Percentiles rank a stretch among this genome's conserved stretches.
phyloP scores from a whole-genome alignment of 2,888 invertebrate genomes.

The Campoletis raptor region DNA sequence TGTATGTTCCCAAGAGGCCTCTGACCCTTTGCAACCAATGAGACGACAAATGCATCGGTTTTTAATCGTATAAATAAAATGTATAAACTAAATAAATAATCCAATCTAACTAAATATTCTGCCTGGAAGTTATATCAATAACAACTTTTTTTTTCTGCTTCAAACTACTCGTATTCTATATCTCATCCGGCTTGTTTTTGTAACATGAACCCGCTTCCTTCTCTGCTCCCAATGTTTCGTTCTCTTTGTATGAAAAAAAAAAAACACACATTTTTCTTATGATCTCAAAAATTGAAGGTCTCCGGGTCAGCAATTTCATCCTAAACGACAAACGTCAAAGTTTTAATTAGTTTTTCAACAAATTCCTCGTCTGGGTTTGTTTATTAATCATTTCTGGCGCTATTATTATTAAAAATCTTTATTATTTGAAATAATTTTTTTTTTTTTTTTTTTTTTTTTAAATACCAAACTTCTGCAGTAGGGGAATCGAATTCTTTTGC shows the following conservation, averaged over 20 bases:
- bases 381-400: background rate
- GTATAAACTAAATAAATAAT: background rate
- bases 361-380: background rate
- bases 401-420: background rate
- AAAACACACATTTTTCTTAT: background rate
- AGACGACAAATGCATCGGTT: conserved; percentile 30
- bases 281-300: background rate
- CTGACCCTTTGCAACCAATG: conserved; percentile 46
- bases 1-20: conserved; percentile 33
- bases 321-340: too few relatives aligned
- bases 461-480: background rate
- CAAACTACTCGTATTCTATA: too few relatives aligned
- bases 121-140: background rate
- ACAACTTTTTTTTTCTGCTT: background rate
- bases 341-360: background rate
- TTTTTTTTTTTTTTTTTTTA: too few relatives aligned
- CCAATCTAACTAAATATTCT: background rate
- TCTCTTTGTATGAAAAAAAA: background rate
- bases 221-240: too few relatives aligned
- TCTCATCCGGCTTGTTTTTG: too few relatives aligned
- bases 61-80: background rate
- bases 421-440: background rate
- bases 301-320: background rate
- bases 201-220: too few relatives aligned
- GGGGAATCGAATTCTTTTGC: background rate